Evolutionary conservation across 1,140 invertebrate species (phyloP).

Genomic region (Tachypleus tridentatus): DNA sequence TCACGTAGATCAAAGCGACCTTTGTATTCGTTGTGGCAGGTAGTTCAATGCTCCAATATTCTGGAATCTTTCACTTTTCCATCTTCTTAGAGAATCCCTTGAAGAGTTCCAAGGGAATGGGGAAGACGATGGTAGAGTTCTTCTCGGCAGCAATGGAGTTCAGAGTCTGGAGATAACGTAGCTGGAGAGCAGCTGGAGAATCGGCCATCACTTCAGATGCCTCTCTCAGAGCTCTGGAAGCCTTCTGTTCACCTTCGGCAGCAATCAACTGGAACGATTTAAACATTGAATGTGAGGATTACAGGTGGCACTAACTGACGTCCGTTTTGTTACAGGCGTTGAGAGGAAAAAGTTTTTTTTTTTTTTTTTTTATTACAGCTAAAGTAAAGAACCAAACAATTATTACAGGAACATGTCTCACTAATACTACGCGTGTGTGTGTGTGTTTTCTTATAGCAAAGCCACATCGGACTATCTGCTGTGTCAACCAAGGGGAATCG

Average conservation of each 20-base stretch:
- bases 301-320: not conserved
- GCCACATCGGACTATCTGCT: not conserved
- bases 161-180: slow-evolving; percentile 44
- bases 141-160: slow-evolving; percentile 39
- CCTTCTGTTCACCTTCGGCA: slow-evolving; percentile 35
- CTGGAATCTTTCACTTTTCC: too few species aligned
- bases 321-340: not conserved
- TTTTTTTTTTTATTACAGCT: too few species aligned
- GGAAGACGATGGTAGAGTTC: slow-evolving; percentile 44
- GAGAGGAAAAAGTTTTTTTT: too few species aligned
- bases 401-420: not conserved
- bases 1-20: too few species aligned
- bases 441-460: not conserved
- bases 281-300: not conserved
- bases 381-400: not conserved
- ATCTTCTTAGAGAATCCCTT: slow-evolving; percentile 13
- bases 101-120: slow-evolving; percentile 37
- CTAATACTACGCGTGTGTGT: not conserved
- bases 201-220: slow-evolving; percentile 37
- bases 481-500: not conserved
- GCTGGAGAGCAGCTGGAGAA: slow-evolving; percentile 74
- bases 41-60: too few species aligned
- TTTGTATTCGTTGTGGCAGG: too few species aligned
- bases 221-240: slow-evolving; percentile 33
- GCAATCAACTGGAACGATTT: slow-evolving; percentile 30